Conservation (phyloP, 2,888 invertebrate genomes). For the Protula sp. region DNA sequence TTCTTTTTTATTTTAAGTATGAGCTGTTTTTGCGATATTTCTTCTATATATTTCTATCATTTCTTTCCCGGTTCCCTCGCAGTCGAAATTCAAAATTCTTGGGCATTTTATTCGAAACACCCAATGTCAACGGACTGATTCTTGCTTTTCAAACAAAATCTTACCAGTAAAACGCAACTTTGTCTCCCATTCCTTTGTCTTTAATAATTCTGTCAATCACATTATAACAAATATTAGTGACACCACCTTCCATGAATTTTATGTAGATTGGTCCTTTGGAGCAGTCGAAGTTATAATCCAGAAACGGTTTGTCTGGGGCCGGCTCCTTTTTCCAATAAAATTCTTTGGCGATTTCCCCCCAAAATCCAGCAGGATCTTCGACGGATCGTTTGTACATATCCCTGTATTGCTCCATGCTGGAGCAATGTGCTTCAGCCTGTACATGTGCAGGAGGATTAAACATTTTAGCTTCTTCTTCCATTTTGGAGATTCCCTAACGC, state of each 20-base stretch:
- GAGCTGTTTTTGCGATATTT: too few relatives aligned
- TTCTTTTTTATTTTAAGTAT: too few relatives aligned
- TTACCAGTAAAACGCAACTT: constrained; percentile 92
- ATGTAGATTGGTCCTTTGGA: constrained; percentile 81
- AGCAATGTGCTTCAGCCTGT: constrained; percentile 58
- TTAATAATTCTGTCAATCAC: constrained; percentile 80
- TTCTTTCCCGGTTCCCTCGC: too few relatives aligned
- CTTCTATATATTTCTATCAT: too few relatives aligned
- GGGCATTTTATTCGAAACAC: too few relatives aligned
- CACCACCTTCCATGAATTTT: constrained; percentile 91
- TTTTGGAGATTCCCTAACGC: neutral
- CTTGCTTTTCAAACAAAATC: too few relatives aligned
- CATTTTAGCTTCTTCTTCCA: neutral
- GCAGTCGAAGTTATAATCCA: constrained; percentile 85
- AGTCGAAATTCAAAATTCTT: too few relatives aligned
- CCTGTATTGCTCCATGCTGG: constrained; percentile 70
- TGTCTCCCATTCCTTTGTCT: constrained; percentile 80
- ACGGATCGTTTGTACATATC: constrained; percentile 80
- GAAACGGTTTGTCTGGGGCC: constrained; percentile 63
- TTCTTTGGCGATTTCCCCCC: constrained; percentile 86
- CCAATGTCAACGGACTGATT: too few relatives aligned
- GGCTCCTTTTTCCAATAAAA: constrained; percentile 77
- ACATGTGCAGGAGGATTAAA: constrained; percentile 36
- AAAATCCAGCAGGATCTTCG: constrained; percentile 83
- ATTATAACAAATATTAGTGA: constrained; percentile 94